Base-by-base conservation (phyloP, 2,888 invertebrate genomes). In the Rotaria socialis region DNA sequence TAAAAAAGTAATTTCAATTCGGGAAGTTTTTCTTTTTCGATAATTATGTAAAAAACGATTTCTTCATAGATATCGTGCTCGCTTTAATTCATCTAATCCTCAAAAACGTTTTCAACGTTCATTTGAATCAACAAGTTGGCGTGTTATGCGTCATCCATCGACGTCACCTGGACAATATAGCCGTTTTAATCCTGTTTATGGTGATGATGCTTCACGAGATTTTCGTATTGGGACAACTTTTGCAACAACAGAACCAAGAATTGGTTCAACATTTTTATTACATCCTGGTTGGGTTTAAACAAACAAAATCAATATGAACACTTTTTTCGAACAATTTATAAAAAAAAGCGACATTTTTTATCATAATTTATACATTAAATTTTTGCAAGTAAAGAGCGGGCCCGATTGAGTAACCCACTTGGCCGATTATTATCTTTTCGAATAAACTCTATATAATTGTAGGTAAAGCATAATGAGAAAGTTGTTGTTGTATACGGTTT, bases 181-280 rank as follows among this genome's bases (percentile, higher is more conserved):
- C n/a, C 60, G 60, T n/a, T 60, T n/a, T 60, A 60, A 60, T 60
- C 11, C 60, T 27, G 27, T 60, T 60, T 60, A 10, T 60, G 60
- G 60, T 60, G 60, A 60, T 60, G 60, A 60, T 60, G 60, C 60
- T 60, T 60, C 60, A 60, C 24, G 60, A 60, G 60, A 60, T 60
- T 60, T 60, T 27, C 60, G 60, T 11, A 60, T 60, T 8, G 60
- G 60, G 8, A 27, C 60, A n/a, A 14, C n/a, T 27, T 60, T 60
- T 60, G 27, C 60, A 27, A 60, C 60, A n/a, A 60, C 60, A 11
- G n/a, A 60, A 27, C 24, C n/a, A 60, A 60, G 27, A 60, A 60
- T 60, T n/a, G 60, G 60, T 60, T 60, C 60, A 24, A 60, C 60
- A n/a, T 60, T 60, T 60, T 27, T 60, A 27, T 14, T 60, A 27